These are phyloP conservation scores for Borostomias antarcticus DNA, from an alignment of 2,797 vertebrate species.

Conservation along the genomic window DNA sequence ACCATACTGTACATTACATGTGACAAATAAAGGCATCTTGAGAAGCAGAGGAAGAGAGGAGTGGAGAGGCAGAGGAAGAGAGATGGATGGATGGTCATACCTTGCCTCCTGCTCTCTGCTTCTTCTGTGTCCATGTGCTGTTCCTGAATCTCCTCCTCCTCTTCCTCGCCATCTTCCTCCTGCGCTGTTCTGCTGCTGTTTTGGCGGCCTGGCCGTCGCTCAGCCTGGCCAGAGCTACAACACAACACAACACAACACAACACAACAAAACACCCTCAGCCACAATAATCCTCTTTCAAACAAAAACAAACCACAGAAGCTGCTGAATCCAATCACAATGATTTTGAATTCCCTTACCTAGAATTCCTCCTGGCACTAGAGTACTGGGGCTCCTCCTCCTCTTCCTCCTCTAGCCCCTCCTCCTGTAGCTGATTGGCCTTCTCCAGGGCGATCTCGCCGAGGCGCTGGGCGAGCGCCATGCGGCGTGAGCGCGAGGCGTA, in stretches of 20 bases:
- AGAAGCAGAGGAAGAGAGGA: not conserved
- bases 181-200: constrained; percentile 36
- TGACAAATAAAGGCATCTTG: too few relatives aligned
- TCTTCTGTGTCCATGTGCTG: constrained; percentile 67
- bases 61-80: not conserved
- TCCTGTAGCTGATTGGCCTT: constrained; percentile 78
- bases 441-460: constrained; percentile 86
- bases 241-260: not conserved
- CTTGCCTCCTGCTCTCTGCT: constrained; percentile 60
- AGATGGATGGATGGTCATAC: constrained; percentile 58
- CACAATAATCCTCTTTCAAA: not conserved
- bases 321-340: not conserved
- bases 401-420: constrained; percentile 56
- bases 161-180: constrained; percentile 53
- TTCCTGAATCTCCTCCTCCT: constrained; percentile 61
- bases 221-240: constrained; percentile 63
- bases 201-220: constrained; percentile 47
- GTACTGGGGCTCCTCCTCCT: constrained; percentile 72
- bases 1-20: too few relatives aligned
- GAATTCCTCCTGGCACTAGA: constrained; percentile 56
- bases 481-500: constrained; percentile 90
- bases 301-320: not conserved
- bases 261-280: not conserved
- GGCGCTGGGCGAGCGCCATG: constrained; percentile 87
- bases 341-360: constrained; percentile 69